Evolutionary conservation across 1,140 invertebrate genomes (phyloP), one percentile per base, ranked within the genome.

Genomic region (Drosophila paulistorum): DNA sequence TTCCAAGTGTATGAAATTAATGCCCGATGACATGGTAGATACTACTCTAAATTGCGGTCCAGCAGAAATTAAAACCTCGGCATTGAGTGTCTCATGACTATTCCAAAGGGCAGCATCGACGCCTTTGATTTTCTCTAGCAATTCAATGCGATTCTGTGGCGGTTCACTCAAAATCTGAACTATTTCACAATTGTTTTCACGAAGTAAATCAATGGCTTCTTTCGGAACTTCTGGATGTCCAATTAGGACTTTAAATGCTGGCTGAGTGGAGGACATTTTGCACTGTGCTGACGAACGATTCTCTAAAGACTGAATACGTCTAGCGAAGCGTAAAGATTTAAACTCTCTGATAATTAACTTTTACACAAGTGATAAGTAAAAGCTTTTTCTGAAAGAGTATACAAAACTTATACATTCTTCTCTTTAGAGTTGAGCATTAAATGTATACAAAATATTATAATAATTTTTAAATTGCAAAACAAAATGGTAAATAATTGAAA

Each of bases 151-250:
- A 51, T 51, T 23, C 45, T 51, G 67, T 61, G 33, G 91, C 87
- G 14, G 82, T 11, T 51, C 17, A 51, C 45, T 51, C 23, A 51
- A 23, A 23, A 51, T 23, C 11, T 51, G 45, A 51, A 51, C 45
- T 51, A 20, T 51, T 11, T 51, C 17, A 51, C 45, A 59, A 41
- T 78, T 91, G 20, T 87, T 39, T 6, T 76, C 75, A 10, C 80
- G 67, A 11, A 81, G 71, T 0, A 92, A 17, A 14, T 92, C 87
- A 54, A 90, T 91, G 60, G 67, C 58, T 65, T 80, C 63, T n/a
- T 75, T 74, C 0, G 93, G 92, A 1, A 91, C 82, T 30, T 93
- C 92, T 6, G 82, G 92, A 41, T 93, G 93, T 3, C 92, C 92
- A 3, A 94, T 81, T 6, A 94, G 70, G 51, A 94, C 92, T 65